phyloP scores from a whole-genome alignment of 2,888 invertebrate species.

The Pheosia tremula region DNA sequence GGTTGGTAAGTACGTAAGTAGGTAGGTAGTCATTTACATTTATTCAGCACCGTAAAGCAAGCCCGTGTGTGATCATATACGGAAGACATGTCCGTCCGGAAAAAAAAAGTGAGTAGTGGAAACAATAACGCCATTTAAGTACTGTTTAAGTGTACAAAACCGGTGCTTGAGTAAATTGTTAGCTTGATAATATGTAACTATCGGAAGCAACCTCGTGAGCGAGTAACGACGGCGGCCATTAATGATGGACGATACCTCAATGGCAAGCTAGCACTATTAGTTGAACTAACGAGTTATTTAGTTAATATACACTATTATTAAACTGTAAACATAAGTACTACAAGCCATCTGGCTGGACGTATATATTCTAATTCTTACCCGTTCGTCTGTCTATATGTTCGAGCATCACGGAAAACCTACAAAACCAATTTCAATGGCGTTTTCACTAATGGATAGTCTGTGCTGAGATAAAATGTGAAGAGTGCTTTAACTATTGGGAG shows the following conservation, averaged over 20 bases:
- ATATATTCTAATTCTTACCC: no score
- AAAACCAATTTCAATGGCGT: no score
- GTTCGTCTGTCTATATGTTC: no score
- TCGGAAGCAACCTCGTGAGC: conserved; percentile 26
- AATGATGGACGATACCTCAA: conserved; percentile 31
- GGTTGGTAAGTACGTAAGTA: no score
- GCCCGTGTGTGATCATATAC: conserved; percentile 34
- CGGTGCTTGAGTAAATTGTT: conserved; percentile 23
- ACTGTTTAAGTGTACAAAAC: conserved; percentile 22
- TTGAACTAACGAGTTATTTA: conserved; percentile 18
- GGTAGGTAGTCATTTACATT: no score
- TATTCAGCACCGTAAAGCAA: background rate
- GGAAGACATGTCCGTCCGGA: conserved; percentile 52
- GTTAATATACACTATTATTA: no score
- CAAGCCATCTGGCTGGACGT: no score
- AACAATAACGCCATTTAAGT: conserved; percentile 35
- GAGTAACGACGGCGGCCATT: conserved; percentile 20
- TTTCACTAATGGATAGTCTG: no score
- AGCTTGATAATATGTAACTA: conserved; percentile 20
- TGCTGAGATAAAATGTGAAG: no score
- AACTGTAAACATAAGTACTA: no score
- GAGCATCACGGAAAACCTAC: no score
- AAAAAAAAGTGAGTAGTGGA: conserved; percentile 41
- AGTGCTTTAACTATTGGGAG: no score
- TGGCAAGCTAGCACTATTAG: conserved; percentile 29